A percentile compares a stretch with the other conserved stretches of the same genome.
These are phyloP conservation scores for Elaphurus davidianus DNA, from an alignment of 2,113 vertebrate species.

Conservation along the genomic window DNA sequence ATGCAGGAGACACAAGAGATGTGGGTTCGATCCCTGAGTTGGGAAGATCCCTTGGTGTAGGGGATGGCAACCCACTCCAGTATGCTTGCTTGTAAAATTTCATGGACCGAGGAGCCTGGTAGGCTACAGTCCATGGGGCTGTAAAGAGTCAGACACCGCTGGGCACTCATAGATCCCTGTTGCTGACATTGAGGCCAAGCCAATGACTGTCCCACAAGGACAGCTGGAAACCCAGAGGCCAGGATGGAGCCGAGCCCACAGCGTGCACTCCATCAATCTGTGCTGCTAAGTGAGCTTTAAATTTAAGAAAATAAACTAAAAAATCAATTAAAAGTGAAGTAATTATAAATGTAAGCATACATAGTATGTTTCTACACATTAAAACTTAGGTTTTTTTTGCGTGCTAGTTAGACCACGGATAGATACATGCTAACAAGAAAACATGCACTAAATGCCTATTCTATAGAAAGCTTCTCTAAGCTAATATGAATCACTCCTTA, in stretches of 20 bases:
- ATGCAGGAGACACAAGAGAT: neutral
- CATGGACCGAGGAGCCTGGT: neutral
- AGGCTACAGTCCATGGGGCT: neutral
- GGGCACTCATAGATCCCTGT: neutral
- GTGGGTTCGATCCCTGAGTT: neutral
- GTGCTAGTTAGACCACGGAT: neutral
- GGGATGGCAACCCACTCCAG: neutral
- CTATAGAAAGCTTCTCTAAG: neutral
- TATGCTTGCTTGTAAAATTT: neutral
- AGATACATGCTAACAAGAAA: neutral
- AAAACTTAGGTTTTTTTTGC: neutral
- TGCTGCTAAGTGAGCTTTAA: neutral
- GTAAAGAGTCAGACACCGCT: neutral
- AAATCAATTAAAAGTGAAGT: neutral
- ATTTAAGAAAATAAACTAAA: neutral
- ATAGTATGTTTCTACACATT: neutral
- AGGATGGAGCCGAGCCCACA: neutral
- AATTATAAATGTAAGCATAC: neutral
- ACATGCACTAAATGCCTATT: neutral
- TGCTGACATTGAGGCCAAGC: neutral
- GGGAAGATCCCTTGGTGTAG: neutral
- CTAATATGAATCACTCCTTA: neutral
- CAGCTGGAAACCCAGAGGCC: neutral
- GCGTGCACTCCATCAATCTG: rapidly evolving
- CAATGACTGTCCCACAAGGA: no score